Percentiles rank a stretch among this genome's conserved stretches.
Evolutionary conservation across 1,140 invertebrate genomes (phyloP).

Genomic region (Battus philenor): DNA sequence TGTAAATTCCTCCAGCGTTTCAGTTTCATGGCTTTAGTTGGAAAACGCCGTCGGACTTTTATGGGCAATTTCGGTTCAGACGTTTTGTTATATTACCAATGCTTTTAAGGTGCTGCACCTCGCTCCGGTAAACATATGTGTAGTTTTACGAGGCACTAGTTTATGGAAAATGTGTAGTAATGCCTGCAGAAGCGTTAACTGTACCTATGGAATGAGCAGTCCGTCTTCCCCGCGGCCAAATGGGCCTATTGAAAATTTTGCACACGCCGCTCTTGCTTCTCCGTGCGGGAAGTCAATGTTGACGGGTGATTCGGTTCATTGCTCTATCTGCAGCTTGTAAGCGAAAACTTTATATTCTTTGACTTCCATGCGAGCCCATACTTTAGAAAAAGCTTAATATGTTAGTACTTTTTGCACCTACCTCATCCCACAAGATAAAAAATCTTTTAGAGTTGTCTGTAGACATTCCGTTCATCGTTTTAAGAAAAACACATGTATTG

Average conservation of each 20-base stretch:
- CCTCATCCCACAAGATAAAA: too few species aligned
- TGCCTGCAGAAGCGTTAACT: constrained; percentile 48
- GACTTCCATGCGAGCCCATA: too few species aligned
- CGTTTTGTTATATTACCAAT: constrained; percentile 76
- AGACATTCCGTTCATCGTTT: too few species aligned
- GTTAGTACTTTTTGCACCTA: too few species aligned
- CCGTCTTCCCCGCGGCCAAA: constrained; percentile 30
- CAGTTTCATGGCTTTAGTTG: constrained; percentile 74
- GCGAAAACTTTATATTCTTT: too few species aligned
- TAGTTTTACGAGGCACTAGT: constrained; percentile 63
- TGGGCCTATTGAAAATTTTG: constrained; percentile 32
- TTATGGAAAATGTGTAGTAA: constrained; percentile 68
- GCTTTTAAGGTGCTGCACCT: constrained; percentile 74
- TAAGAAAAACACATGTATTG: too few species aligned
- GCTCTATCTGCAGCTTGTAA: too few species aligned
- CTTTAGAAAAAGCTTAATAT: too few species aligned
- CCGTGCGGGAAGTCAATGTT: too few species aligned
- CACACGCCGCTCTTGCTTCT: too few species aligned
- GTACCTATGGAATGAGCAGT: constrained; percentile 36
- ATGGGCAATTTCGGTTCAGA: constrained; percentile 75
- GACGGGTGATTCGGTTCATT: too few species aligned
- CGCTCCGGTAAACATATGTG: constrained; percentile 72
- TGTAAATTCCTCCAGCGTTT: constrained; percentile 71
- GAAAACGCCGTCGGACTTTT: constrained; percentile 72
- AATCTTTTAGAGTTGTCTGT: too few species aligned